phyloP scores from a whole-genome alignment of 2,797 vertebrate species.

The Darevskia mixta region DNA sequence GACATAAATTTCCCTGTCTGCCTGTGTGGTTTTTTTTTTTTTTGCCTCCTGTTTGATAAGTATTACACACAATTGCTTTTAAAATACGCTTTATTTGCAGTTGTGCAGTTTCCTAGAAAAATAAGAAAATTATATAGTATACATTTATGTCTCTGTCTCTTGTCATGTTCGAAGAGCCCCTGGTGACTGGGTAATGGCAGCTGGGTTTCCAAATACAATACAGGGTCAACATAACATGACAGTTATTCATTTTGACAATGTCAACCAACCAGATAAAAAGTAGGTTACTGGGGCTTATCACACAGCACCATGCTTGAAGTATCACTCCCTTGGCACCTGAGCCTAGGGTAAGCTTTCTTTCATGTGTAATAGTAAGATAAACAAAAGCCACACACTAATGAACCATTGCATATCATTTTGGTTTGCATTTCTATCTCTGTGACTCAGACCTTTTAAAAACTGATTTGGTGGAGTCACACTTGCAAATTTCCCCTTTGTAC shows the following conservation, averaged over 20 bases:
- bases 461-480: no score
- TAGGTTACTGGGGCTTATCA: conserved; percentile 51
- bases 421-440: neutral
- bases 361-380: neutral
- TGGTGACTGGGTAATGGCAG: conserved; percentile 33
- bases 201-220: conserved; percentile 29
- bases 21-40: neutral
- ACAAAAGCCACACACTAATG: neutral
- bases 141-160: conserved; percentile 32
- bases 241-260: conserved; percentile 33
- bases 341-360: neutral
- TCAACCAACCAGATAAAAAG: conserved; percentile 33
- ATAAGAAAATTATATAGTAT: conserved; percentile 29
- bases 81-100: conserved; percentile 6
- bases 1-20: neutral
- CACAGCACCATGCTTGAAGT: neutral
- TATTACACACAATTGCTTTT: neutral
- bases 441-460: neutral
- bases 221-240: conserved; percentile 31
- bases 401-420: neutral
- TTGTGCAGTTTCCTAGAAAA: conserved; percentile 37
- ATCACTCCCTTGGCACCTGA: fast-evolving
- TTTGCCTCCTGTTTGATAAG: neutral
- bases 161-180: conserved; percentile 13
- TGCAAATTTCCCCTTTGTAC: no score